Percentiles rank a stretch among this genome's conserved stretches.
These are phyloP conservation scores for Plagiodera versicolora DNA, from an alignment of 2,888 invertebrate genomes.

Conservation along the genomic window DNA sequence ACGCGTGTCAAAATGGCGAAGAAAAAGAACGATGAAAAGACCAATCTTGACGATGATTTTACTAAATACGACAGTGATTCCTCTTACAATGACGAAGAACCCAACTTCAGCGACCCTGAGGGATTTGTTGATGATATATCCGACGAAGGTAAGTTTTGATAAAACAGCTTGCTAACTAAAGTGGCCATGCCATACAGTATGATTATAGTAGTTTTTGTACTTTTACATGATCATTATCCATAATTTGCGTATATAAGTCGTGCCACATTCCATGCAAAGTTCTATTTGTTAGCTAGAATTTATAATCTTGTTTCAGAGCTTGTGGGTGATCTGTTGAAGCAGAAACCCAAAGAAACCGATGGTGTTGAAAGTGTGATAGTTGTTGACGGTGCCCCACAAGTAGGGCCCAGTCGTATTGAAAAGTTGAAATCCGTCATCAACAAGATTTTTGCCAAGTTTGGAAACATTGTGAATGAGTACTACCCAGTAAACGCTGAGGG, in stretches of 20 bases:
- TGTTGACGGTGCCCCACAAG: conserved; percentile 94
- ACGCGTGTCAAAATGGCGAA: conserved; percentile 63
- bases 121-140: conserved; percentile 87
- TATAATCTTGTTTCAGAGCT: conserved; percentile 69
- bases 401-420: conserved; percentile 87
- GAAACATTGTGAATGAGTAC: conserved; percentile 82
- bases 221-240: no score
- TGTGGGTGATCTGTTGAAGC: conserved; percentile 84
- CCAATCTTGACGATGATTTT: conserved; percentile 61
- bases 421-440: conserved; percentile 90
- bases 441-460: conserved; percentile 89
- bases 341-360: conserved; percentile 92
- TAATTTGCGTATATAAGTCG: no score
- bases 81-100: conserved; percentile 80
- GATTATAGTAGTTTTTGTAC: no score
- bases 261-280: no score
- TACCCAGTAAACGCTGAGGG: conserved; percentile 85
- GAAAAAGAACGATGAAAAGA: conserved; percentile 66
- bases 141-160: conserved; percentile 79
- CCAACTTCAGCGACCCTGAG: conserved; percentile 93
- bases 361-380: conserved; percentile 95
- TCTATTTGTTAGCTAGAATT: conserved; percentile 25
- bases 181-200: conserved; percentile 11
- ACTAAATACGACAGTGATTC: conserved; percentile 72
- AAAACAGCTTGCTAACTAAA: conserved; percentile 14